Base-by-base conservation (phyloP, 1,140 invertebrate species). In the Myzus persicae region DNA sequence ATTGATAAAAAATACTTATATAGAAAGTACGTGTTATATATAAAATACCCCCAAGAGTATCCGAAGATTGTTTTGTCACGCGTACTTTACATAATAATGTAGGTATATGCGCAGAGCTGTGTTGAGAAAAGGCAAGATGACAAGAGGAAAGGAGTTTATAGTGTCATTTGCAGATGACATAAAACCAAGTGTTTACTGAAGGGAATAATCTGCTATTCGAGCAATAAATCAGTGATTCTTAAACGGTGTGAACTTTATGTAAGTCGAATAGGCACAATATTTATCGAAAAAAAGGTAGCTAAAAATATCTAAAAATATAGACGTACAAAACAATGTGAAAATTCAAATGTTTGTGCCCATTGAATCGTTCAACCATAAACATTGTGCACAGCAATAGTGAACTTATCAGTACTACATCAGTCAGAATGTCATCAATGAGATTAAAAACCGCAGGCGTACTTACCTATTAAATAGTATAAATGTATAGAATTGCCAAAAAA, bases 71-170 rank as follows among this genome's bases (percentile, higher is more conserved):
- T 91, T 91, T 81, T 67, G 91, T 81, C 67, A 46, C 76, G 24
- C 40, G 42, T 81, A 81, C 31, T 91, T 91, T 91, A 91, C 90
- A 67, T 91, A 46, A 81, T 81, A 40, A 76, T 44, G 54, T 24
- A 38, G 40, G 89, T 40, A 42, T 59, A 42, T 31, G 36, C 26
- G 42, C 2, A 8, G 42, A 31, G 59, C 44, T 54, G 11, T 82
- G 42, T 88, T n/a, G 85, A 88, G 42, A 92, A 67, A 92, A 81
- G n/a, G 36, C 42, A n/a, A 36, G 76, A 89, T 24, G 76, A 46
- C 31, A 76, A 82, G 87, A 82, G 90, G n/a, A 82, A 46, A n/a
- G n/a, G 67, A 92, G 40, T 92, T 82, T 48, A 82, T 82, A 48
- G 44, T 46, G 67, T 84, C 46, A 51, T 92, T 92, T 48, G 44